A percentile compares a stretch with the other conserved stretches of the same genome.
Evolutionary conservation across 2,113 vertebrate species (phyloP).

Genomic region (Tyrannus savana): DNA sequence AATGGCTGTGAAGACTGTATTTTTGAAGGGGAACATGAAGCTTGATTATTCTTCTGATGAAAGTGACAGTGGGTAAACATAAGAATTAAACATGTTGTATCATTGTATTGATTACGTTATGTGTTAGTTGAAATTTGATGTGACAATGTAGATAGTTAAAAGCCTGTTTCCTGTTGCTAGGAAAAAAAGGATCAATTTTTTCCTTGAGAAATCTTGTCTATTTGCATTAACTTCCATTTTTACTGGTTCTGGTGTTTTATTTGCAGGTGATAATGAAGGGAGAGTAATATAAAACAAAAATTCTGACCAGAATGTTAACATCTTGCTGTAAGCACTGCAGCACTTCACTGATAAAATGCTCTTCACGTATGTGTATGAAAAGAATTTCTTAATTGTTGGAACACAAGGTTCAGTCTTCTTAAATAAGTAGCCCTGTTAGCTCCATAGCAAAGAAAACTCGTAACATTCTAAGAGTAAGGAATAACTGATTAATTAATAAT

Average conservation of each 20-base stretch:
- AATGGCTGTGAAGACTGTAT: neutral
- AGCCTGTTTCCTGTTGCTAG: neutral
- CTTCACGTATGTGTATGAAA: neutral
- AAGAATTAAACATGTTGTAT: neutral
- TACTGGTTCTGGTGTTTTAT: neutral
- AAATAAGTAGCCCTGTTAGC: neutral
- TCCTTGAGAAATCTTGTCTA: neutral
- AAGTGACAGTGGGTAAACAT: neutral
- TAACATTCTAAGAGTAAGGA: neutral
- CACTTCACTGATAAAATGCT: neutral
- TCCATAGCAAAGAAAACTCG: neutral
- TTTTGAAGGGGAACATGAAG: neutral
- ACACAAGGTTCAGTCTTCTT: neutral
- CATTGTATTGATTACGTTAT: neutral
- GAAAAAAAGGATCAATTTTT: neutral
- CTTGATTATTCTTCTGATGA: neutral
- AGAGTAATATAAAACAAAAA: neutral
- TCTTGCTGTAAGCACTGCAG: neutral
- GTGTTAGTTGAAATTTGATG: neutral
- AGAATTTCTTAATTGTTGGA: slow-evolving; percentile 1
- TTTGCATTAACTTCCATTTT: neutral
- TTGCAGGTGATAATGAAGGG: slow-evolving; percentile 4
- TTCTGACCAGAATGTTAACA: neutral
- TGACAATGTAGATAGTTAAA: neutral
- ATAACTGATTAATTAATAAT: neutral